Percentiles rank a stretch among this genome's conserved stretches.
phyloP scores from a whole-genome alignment of 2,797 vertebrate genomes.

The Neosilurus mollespiculum region DNA sequence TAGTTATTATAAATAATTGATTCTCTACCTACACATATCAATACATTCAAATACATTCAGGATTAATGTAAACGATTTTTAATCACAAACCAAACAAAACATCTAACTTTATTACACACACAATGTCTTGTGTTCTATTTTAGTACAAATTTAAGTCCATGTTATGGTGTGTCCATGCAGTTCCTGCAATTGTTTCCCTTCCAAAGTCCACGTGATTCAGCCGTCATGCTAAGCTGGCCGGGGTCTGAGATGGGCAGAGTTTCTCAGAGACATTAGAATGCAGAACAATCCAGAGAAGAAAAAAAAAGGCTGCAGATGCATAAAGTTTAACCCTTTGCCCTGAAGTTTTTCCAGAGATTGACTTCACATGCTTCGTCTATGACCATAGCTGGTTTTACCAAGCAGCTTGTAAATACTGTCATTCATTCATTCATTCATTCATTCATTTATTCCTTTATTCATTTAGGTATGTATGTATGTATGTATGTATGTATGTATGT shows the following conservation, averaged over 20 bases:
- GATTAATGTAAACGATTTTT: background rate
- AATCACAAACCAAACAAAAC: background rate
- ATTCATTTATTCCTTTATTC: too few relatives aligned
- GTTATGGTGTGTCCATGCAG: background rate
- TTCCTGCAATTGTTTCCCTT: conserved; percentile 14
- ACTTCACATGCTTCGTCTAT: background rate
- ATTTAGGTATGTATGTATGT: too few relatives aligned
- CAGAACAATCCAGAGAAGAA: background rate
- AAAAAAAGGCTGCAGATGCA: background rate
- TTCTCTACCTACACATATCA: background rate
- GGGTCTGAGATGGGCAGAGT: background rate
- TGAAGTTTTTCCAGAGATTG: background rate
- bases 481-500: too few relatives aligned
- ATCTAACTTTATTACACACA: background rate
- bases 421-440: background rate
- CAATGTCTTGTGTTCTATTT: background rate
- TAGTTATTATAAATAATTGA: background rate
- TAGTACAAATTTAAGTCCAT: background rate
- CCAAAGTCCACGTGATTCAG: background rate
- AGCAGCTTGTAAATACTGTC: background rate
- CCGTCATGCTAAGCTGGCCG: background rate
- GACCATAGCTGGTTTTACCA: background rate
- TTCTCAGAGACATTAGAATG: background rate
- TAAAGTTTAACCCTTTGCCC: background rate
- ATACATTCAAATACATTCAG: background rate